These are phyloP conservation scores for Falco peregrinus DNA, from an alignment of 2,797 vertebrate genomes.

Conservation along the genomic window DNA sequence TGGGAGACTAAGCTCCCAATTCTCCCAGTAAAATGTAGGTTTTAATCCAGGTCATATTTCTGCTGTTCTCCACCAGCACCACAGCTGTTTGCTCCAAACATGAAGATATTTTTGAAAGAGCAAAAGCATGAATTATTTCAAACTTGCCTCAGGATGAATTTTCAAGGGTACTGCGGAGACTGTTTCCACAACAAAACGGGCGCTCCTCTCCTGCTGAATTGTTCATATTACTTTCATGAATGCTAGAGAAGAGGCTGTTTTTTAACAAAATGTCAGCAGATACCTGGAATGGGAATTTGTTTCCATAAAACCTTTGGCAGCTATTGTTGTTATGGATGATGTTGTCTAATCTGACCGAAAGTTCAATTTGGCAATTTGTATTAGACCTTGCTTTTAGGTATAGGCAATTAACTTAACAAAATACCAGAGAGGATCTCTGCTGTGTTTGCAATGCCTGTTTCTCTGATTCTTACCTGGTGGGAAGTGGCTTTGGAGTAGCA, in stretches of 20 bases:
- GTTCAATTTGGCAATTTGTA: conserved; percentile 25
- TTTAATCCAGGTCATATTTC: background rate
- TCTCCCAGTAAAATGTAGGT: background rate
- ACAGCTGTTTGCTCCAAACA: conserved; percentile 42
- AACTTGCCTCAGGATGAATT: conserved; percentile 50
- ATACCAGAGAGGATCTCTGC: conserved; percentile 27
- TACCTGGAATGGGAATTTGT: conserved; percentile 7
- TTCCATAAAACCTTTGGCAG: conserved; percentile 20
- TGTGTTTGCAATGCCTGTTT: conserved; percentile 13
- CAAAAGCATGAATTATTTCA: conserved; percentile 57
- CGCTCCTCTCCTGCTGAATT: conserved; percentile 19
- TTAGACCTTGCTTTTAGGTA: background rate
- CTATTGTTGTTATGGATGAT: background rate
- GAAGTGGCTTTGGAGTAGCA: conserved; percentile 43
- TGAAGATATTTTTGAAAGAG: conserved; percentile 46
- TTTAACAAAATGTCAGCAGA: background rate
- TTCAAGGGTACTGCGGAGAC: conserved; percentile 10
- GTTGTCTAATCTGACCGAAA: background rate
- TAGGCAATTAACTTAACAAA: conserved; percentile 28
- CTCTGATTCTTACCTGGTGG: conserved; percentile 50
- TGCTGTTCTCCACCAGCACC: background rate
- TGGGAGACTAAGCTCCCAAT: background rate
- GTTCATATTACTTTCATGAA: background rate
- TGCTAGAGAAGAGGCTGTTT: background rate
- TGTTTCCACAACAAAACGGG: conserved; percentile 37